Base-by-base conservation (phyloP, 2,888 invertebrate species). In the Rugalucina vietnamica region DNA sequence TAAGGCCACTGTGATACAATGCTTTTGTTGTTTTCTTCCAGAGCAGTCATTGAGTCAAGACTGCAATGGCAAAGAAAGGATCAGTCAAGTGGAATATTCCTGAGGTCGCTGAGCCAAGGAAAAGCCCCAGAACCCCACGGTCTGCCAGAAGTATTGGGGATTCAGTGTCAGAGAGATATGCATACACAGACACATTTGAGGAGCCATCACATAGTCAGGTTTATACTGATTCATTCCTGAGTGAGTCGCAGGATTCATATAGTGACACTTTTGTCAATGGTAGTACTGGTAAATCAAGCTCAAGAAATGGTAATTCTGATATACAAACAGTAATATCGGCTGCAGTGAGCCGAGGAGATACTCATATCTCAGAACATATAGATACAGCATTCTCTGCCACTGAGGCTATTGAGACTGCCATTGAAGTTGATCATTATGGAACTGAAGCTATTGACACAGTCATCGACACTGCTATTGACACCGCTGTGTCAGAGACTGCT, bases 201-300 rank as follows among this genome's bases (percentile, higher is more conserved):
- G 84, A 84, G 5, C 73, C 74, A 4, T 78, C 82, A 1, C 43
- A 43, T n/a, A 69, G 65, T 36, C 80, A 78, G 37, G n/a, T 75
- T n/a, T 84, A 87, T 60, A 82, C 87, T 1, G 85, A 85, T 50
- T 85, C 87, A 18, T 85, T 87, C 70, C 14, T 83, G 5, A 81
- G 71, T 39, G 83, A 85, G 14, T 83, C 88, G 21, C 82, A 84
- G 43, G 85, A 83, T 4, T 83, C 88, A 21, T 84, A 84, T 49
- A 83, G 84, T 14, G 80, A 84, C 50, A 85, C 85, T 27, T 85
- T 88, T 76, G 57, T 79, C 27, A 78, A 72, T 71, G 81, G 49
- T 34, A 74, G 78, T 29, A 36, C 43, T 2, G 78, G 49, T 50
- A 76, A 78, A 32, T 76, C 79, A 57, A 39, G 39, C 1, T 70